A percentile compares a stretch with the other conserved stretches of the same genome.
phyloP scores from a whole-genome alignment of 1,140 invertebrate genomes.

The Akabosia matsudoensis region DNA sequence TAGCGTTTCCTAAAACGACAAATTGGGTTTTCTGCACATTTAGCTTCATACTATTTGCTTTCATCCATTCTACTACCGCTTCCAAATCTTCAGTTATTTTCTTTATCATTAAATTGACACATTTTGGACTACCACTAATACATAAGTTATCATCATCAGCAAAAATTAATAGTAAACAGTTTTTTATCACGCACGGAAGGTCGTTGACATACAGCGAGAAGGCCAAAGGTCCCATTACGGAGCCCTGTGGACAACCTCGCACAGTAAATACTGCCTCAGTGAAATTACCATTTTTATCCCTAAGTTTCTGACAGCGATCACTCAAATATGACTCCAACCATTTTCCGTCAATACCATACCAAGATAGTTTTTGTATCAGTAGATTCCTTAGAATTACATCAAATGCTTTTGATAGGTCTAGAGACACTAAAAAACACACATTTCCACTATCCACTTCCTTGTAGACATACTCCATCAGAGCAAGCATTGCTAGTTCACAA shows the following conservation, averaged over 20 bases:
- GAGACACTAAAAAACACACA: conserved; percentile 14
- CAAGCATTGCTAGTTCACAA: background rate
- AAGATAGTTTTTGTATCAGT: conserved; percentile 12
- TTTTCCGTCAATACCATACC: conserved; percentile 13
- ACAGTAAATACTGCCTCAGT: background rate
- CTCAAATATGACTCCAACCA: conserved; percentile 31
- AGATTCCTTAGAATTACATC: conserved; percentile 4
- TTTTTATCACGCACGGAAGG: background rate
- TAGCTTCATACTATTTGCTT: background rate
- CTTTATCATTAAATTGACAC: background rate
- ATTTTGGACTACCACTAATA: background rate
- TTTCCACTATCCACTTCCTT: background rate
- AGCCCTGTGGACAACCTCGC: conserved; percentile 14
- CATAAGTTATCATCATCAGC: conserved; percentile 22
- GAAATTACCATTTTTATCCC: background rate
- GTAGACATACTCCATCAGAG: conserved; percentile 17
- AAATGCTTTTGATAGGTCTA: conserved; percentile 34
- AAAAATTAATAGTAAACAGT: conserved; percentile 5
- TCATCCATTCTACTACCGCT: background rate
- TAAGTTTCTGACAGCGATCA: conserved; percentile 8
- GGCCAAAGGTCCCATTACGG: conserved; percentile 9
- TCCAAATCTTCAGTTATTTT: background rate
- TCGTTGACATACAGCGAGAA: conserved; percentile 28
- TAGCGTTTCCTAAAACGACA: background rate
- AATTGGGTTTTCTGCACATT: conserved; percentile 12